These are phyloP conservation scores for Mionectes macconnelli DNA, from an alignment of 2,113 vertebrate species.

Conservation along the genomic window DNA sequence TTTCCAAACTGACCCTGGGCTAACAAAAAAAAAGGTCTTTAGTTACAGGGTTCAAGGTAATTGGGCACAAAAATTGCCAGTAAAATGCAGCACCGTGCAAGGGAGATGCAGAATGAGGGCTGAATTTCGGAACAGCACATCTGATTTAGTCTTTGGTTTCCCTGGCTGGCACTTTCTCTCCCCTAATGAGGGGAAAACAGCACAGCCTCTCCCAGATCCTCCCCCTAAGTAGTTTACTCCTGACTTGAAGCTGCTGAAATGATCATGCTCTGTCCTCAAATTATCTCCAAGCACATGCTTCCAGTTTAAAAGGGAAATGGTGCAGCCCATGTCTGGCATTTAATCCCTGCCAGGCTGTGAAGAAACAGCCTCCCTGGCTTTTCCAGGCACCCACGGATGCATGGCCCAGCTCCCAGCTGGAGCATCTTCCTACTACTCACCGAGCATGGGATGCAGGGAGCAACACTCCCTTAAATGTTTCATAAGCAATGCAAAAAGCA, in stretches of 20 bases:
- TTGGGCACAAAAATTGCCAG: conserved; percentile 9
- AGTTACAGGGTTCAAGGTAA: neutral
- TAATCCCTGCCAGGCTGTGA: neutral
- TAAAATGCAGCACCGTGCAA: neutral
- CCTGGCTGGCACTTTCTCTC: neutral
- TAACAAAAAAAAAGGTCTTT: conserved; percentile 19
- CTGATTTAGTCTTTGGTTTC: neutral
- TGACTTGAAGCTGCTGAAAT: neutral
- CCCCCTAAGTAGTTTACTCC: neutral
- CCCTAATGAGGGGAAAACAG: neutral
- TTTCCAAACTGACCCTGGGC: conserved; percentile 11
- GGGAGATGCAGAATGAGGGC: neutral
- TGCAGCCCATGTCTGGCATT: neutral
- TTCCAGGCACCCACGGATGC: accelerated
- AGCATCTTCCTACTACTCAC: neutral
- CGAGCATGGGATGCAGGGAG: neutral
- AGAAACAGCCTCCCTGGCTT: neutral
- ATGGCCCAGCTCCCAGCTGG: accelerated
- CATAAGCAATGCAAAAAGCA: accelerated
- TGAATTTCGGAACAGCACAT: neutral
- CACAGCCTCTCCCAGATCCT: neutral
- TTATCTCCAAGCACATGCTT: neutral
- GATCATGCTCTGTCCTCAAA: neutral
- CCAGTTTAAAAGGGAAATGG: neutral
- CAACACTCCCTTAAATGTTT: neutral